Evolutionary conservation across 2,113 vertebrate species (phyloP).

Genomic region (Dicerorhinus sumatrensis): DNA sequence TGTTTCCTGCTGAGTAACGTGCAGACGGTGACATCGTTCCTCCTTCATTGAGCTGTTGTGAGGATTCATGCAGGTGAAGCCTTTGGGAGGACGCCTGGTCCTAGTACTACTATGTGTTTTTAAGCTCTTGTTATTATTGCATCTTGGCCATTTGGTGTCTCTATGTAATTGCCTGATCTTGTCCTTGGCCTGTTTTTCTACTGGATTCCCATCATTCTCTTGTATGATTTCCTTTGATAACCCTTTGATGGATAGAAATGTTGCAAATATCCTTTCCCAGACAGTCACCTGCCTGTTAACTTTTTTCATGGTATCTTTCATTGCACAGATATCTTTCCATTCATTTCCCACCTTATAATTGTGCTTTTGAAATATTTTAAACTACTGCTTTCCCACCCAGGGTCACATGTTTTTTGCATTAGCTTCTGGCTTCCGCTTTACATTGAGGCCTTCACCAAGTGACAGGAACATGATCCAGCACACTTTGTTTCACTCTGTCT

Average conservation of each 20-base stretch:
- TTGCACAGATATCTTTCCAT: neutral
- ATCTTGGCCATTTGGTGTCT: neutral
- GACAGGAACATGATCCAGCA: neutral
- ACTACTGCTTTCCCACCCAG: neutral
- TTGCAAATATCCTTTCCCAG: neutral
- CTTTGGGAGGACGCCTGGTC: neutral
- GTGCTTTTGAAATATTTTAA: neutral
- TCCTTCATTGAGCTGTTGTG: neutral
- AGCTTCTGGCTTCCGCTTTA: no score
- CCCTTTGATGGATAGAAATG: neutral
- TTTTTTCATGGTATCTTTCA: neutral
- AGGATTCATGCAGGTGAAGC: neutral
- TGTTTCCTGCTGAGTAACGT: neutral
- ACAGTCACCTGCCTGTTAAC: neutral
- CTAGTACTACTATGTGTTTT: neutral
- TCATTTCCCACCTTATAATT: neutral
- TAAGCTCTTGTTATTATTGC: neutral
- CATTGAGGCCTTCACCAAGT: neutral
- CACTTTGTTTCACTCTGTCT: neutral
- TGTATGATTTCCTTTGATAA: neutral
- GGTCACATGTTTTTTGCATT: neutral
- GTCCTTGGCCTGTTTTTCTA: neutral
- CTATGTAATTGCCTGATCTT: neutral
- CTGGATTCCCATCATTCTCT: neutral
- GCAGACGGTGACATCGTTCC: accelerated